Evolutionary conservation across 2,113 vertebrate genomes (phyloP).

Genomic region (Corythaixoides concolor): DNA sequence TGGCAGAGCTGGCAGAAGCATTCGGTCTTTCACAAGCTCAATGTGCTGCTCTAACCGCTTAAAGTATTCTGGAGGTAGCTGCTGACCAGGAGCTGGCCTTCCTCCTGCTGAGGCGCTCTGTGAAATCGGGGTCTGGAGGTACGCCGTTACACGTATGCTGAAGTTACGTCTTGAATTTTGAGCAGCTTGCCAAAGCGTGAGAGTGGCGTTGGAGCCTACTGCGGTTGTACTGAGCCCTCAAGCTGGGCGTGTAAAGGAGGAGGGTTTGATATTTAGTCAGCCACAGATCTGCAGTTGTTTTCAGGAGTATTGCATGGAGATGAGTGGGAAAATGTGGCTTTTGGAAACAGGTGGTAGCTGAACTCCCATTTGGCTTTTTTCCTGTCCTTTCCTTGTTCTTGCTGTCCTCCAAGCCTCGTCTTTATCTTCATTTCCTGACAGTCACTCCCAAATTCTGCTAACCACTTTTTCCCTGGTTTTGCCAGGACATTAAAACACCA

Average conservation of each 20-base stretch:
- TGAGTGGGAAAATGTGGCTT: neutral
- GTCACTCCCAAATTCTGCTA: conserved; percentile 15
- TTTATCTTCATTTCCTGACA: conserved; percentile 21
- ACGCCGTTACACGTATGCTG: fast-evolving
- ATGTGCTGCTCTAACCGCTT: neutral
- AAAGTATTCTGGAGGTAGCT: neutral
- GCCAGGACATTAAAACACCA: neutral
- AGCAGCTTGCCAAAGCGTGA: neutral
- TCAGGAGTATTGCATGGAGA: neutral
- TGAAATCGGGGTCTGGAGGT: neutral
- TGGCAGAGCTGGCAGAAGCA: neutral
- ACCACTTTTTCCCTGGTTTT: neutral
- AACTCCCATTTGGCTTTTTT: neutral
- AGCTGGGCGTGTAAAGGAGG: neutral
- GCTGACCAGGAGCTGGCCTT: neutral
- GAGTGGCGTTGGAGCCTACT: neutral
- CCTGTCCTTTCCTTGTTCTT: neutral
- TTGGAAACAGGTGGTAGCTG: conserved; percentile 2
- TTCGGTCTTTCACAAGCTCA: neutral
- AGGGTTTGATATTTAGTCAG: neutral
- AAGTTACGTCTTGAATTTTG: neutral
- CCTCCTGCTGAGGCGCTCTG: neutral
- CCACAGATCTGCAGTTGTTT: neutral
- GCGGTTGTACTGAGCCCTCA: neutral
- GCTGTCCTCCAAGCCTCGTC: neutral